Conservation (phyloP, 2,888 invertebrate genomes). For the Coenonympha arcania region DNA sequence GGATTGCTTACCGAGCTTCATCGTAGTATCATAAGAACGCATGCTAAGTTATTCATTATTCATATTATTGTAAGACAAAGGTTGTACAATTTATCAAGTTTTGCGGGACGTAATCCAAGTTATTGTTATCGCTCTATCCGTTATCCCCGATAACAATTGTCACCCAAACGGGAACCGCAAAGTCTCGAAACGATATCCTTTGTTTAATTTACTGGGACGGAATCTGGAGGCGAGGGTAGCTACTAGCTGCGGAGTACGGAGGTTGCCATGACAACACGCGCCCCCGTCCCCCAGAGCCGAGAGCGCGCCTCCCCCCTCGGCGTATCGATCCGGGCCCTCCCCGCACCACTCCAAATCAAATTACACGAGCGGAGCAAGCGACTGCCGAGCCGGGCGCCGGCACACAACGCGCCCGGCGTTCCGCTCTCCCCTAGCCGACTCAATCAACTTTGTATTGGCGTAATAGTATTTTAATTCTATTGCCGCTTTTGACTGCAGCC, state of each 20-base stretch:
- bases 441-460: slow-evolving; percentile 69
- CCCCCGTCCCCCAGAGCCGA: slow-evolving; percentile 38
- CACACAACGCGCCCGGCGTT: slow-evolving; percentile 26
- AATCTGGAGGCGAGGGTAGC: slow-evolving; percentile 70
- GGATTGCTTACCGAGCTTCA: no score
- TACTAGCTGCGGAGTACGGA: slow-evolving; percentile 66
- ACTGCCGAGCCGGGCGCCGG: slow-evolving; percentile 33
- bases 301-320: slow-evolving; percentile 32
- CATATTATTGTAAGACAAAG: slow-evolving; percentile 6
- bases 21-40: background rate
- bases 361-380: slow-evolving; percentile 55
- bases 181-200: slow-evolving; percentile 59
- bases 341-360: slow-evolving; percentile 69
- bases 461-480: slow-evolving; percentile 73
- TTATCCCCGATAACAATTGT: slow-evolving; percentile 26
- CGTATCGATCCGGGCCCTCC: slow-evolving; percentile 47
- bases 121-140: slow-evolving; percentile 26
- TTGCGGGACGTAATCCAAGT: slow-evolving; percentile 22
- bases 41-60: background rate
- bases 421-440: slow-evolving; percentile 36
- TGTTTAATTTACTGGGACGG: slow-evolving; percentile 70
- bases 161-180: slow-evolving; percentile 25
- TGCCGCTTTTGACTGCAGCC: slow-evolving; percentile 62
- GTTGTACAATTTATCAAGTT: slow-evolving; percentile 15
- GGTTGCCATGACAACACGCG: slow-evolving; percentile 72